phyloP scores from a whole-genome alignment of 1,140 invertebrate species.

The Mya arenaria region DNA sequence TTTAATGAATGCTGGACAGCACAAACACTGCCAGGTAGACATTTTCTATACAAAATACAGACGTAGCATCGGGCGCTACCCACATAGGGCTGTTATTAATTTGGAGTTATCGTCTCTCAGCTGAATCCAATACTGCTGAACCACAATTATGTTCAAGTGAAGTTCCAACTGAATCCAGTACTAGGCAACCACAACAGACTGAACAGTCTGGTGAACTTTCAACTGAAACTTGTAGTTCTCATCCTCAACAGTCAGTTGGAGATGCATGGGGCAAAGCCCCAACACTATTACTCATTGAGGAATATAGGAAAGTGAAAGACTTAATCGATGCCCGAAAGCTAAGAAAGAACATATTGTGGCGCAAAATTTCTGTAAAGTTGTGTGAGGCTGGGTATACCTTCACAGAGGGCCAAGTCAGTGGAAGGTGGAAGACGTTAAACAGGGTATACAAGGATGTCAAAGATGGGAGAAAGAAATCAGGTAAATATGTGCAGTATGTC shows the following conservation, averaged over 20 bases:
- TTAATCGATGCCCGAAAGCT: slow-evolving; percentile 24
- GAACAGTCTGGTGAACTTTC: slow-evolving; percentile 15
- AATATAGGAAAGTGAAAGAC: slow-evolving; percentile 25
- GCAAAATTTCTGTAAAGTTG: slow-evolving; percentile 12
- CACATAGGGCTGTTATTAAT: slow-evolving; percentile 26
- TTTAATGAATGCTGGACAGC: slow-evolving; percentile 19
- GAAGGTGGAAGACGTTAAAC: slow-evolving; percentile 28
- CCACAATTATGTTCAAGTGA: slow-evolving; percentile 16
- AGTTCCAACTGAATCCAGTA: slow-evolving; percentile 15
- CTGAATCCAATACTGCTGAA: slow-evolving; percentile 24
- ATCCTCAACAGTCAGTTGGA: slow-evolving; percentile 15
- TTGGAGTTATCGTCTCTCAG: slow-evolving; percentile 13
- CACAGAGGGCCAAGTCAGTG: slow-evolving; percentile 17
- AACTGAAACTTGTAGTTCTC: slow-evolving; percentile 7
- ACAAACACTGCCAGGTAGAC: slow-evolving; percentile 23
- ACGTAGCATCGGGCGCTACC: slow-evolving; percentile 9
- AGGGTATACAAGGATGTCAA: slow-evolving; percentile 33
- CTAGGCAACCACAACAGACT: slow-evolving; percentile 10
- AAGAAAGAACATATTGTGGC: slow-evolving; percentile 18
- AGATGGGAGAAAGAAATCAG: slow-evolving; percentile 19
- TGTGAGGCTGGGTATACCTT: slow-evolving; percentile 17
- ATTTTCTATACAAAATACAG: slow-evolving; percentile 32
- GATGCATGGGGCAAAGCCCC: slow-evolving; percentile 15
- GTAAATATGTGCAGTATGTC: not conserved
- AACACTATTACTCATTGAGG: slow-evolving; percentile 21